Evolutionary conservation across 2,113 vertebrate genomes (phyloP), one percentile per base, ranked within the genome.

Genomic region (Grus americana): DNA sequence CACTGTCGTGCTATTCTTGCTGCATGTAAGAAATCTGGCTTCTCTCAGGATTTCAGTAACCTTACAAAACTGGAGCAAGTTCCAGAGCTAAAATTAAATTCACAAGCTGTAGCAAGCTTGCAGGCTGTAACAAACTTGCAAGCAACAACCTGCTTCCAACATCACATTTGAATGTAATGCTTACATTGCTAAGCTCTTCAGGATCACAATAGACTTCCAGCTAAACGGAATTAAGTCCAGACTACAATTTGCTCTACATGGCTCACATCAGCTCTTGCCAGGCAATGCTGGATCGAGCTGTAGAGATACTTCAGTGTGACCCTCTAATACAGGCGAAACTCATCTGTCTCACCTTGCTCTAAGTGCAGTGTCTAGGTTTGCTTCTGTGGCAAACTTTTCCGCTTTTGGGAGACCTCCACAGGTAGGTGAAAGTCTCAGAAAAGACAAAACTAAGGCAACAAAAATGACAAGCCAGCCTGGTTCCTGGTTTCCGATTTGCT

Each of bases 81-180:
- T 93, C 66, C 71, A 80, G 84, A 90, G 71, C 92, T 96, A 90
- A 96, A 95, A 93, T 96, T 85, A 96, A 93, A 95, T 40, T 61
- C 91, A 92, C 96, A 97, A 93, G 96, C 84, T 91, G 73, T 17
- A 95, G 89, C 96, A 95, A 47, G 92, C 59, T 95, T 80, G 38
- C 74, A 70, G 67, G 84, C 74, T 94, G 86, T 81, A 82, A 96
- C 79, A 93, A 95, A 75, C 74, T 47, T 95, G 92, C 95, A 95
- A 94, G 95, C 92, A 95, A 63, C 49, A 95, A 90, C 95, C 54
- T 95, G 95, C 78, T 95, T 91, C 80, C 92, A 95, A 50, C 63
- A 46, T 80, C 73, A 34, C 40, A 86, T 74, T 86, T 95, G 72
- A 88, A 95, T 54, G 50, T 42, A 88, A 88, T 13, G 58, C 83